Evolutionary conservation across 2,888 invertebrate species (phyloP), one percentile per base, ranked within the genome.

Genomic region (Rambutsinella grinnellia): DNA sequence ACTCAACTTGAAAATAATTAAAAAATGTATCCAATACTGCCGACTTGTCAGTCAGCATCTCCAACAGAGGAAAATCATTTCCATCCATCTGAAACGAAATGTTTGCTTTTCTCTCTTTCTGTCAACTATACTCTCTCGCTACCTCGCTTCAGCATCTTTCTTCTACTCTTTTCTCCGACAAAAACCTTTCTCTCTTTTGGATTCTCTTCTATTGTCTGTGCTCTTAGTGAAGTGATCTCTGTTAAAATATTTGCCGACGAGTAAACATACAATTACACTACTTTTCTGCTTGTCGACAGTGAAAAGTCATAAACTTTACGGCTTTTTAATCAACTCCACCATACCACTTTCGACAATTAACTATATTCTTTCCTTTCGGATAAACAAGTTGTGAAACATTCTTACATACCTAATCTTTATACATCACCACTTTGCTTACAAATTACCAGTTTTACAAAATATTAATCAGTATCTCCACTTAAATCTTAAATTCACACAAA

Each of bases 211-310:
- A 36, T 36, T 36, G 36, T 36, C 13, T 36, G 78, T 67, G 76
- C 67, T 66, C 53, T 71, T 61, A 79, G 79, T 79, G 79, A 79
- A 79, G 79, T 79, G 79, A 76, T 67, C 67, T 66, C 47, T 69
- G 36, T 51, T 51, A 54, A 58, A 58, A 62, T 46, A 66, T 47
- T 57, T 57, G 15, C 57, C n/a, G 27, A 57, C 10, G 23, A 23
- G 23, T 19, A 36, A 36, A 54, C 19, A 57, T 15, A 27, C 27
- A 5, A 17, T 57, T 57, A 5, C 19, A 36, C 6, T 36, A 24
- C 10, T 57, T 27, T 27, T 28, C 26, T 23, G n/a, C 8, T 27
- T 28, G 10, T 57, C 21, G 26, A 65, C 58, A 68, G n/a, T n/a
- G n/a, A n/a, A n/a, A n/a, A n/a, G n/a, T 71, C 19, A 26, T 63